Conservation (phyloP, 2,888 invertebrate genomes). For the Spilosoma lubricipeda region DNA sequence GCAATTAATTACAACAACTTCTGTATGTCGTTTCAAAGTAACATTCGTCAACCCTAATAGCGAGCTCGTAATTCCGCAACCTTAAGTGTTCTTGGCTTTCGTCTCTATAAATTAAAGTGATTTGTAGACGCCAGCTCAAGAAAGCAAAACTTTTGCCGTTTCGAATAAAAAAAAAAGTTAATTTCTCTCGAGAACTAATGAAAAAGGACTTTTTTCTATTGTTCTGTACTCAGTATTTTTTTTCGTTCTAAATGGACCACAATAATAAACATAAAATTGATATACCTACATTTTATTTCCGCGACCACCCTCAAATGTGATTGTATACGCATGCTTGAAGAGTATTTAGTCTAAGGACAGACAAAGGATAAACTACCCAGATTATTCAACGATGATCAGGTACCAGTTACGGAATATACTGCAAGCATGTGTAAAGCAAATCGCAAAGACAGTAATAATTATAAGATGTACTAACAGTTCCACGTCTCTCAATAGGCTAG, state of each 20-base stretch:
- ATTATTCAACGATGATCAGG: not conserved
- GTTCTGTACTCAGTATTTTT: constrained; percentile 53
- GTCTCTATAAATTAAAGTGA: constrained; percentile 83
- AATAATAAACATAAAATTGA: constrained; percentile 57
- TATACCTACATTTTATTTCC: constrained; percentile 59
- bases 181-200: constrained; percentile 71
- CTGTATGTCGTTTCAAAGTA: constrained; percentile 52
- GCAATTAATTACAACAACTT: constrained; percentile 49
- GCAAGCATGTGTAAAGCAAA: no score
- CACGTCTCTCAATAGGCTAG: no score
- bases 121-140: constrained; percentile 76
- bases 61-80: constrained; percentile 60
- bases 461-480: not conserved
- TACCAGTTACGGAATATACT: not conserved
- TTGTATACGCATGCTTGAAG: not conserved
- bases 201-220: constrained; percentile 68
- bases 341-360: not conserved
- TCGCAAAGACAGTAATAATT: not conserved
- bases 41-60: constrained; percentile 75
- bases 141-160: constrained; percentile 77
- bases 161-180: constrained; percentile 74
- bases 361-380: not conserved
- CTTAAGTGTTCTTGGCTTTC: constrained; percentile 72
- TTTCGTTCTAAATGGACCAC: constrained; percentile 52
- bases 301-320: constrained; percentile 46